A percentile compares a stretch with the other conserved stretches of the same genome.
These are phyloP conservation scores for Vesta saturnalis DNA, from an alignment of 2,888 invertebrate species.

Conservation along the genomic window DNA sequence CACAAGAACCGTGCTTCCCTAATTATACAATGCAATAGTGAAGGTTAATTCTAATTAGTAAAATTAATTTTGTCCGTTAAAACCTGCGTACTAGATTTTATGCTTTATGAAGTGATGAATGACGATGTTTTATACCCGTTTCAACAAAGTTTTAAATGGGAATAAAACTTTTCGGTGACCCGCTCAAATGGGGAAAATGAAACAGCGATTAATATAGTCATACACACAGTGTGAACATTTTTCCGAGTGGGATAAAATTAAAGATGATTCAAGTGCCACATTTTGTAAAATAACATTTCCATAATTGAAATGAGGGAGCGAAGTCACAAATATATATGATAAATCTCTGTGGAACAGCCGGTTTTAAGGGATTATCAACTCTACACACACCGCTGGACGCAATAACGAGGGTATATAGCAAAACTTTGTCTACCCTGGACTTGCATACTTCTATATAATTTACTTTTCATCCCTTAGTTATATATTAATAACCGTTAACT, in stretches of 20 bases:
- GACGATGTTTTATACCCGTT: slow-evolving; percentile 27
- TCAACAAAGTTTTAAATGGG: slow-evolving; percentile 32
- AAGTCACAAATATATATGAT: slow-evolving; percentile 44
- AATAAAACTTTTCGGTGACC: slow-evolving; percentile 33
- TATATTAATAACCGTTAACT: not conserved
- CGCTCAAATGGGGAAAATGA: slow-evolving; percentile 30
- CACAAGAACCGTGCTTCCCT: not conserved
- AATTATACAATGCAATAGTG: not conserved
- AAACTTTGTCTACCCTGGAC: slow-evolving; percentile 23
- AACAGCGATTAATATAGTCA: slow-evolving; percentile 33
- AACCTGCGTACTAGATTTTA: slow-evolving; percentile 27
- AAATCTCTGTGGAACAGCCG: slow-evolving; percentile 45
- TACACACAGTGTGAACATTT: slow-evolving; percentile 20
- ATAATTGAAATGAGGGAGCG: slow-evolving; percentile 46
- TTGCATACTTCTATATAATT: not conserved
- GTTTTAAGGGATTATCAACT: slow-evolving; percentile 46
- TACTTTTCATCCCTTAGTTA: not conserved
- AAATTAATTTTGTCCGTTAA: slow-evolving; percentile 21
- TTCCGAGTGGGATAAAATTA: slow-evolving; percentile 25
- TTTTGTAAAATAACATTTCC: slow-evolving; percentile 42
- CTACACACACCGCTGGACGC: slow-evolving; percentile 42
- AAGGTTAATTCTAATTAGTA: slow-evolving; percentile 20
- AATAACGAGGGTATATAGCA: slow-evolving; percentile 39
- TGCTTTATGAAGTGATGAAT: slow-evolving; percentile 31
- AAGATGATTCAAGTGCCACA: slow-evolving; percentile 32